A percentile compares a stretch with the other conserved stretches of the same genome.
phyloP scores from a whole-genome alignment of 2,888 invertebrate genomes.

The Sylvicola cinctus region DNA sequence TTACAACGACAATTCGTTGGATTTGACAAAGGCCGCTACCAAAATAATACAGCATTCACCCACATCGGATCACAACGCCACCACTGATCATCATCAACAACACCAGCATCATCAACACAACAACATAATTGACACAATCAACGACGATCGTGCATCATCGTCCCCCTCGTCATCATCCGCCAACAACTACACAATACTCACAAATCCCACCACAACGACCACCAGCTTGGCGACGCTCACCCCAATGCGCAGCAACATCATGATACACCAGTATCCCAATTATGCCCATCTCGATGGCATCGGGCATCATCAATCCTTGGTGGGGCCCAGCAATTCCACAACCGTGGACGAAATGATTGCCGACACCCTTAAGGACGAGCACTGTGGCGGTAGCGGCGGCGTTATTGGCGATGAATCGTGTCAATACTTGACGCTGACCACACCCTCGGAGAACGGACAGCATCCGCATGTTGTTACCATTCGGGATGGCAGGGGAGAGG shows the following conservation, averaged over 20 bases:
- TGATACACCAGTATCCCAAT: neutral
- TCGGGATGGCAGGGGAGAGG: too few relatives aligned
- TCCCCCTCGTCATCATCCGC: neutral
- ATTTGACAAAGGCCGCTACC: slow-evolving; percentile 2
- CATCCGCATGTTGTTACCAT: too few relatives aligned
- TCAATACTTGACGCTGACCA: slow-evolving; percentile 20
- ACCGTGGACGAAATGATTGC: slow-evolving; percentile 21
- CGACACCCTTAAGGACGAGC: slow-evolving; percentile 25
- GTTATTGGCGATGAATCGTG: slow-evolving; percentile 9
- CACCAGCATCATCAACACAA: neutral
- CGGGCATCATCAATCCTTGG: slow-evolving; percentile 1
- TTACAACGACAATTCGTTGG: slow-evolving; percentile 3
- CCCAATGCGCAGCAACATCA: slow-evolving; percentile 10
- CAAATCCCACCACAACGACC: slow-evolving; percentile 8
- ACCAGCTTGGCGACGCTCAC: slow-evolving; percentile 12
- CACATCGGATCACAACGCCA: too few relatives aligned
- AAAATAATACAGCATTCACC: neutral
- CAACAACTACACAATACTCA: neutral
- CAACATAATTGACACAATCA: neutral
- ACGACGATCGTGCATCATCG: too few relatives aligned
- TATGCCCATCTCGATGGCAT: neutral
- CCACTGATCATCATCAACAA: too few relatives aligned
- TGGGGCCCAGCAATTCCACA: neutral
- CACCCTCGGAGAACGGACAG: slow-evolving; percentile 5
- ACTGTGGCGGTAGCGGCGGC: slow-evolving; percentile 10